Base-by-base conservation (phyloP, 2,797 vertebrate species). In the Fundulus diaphanus region DNA sequence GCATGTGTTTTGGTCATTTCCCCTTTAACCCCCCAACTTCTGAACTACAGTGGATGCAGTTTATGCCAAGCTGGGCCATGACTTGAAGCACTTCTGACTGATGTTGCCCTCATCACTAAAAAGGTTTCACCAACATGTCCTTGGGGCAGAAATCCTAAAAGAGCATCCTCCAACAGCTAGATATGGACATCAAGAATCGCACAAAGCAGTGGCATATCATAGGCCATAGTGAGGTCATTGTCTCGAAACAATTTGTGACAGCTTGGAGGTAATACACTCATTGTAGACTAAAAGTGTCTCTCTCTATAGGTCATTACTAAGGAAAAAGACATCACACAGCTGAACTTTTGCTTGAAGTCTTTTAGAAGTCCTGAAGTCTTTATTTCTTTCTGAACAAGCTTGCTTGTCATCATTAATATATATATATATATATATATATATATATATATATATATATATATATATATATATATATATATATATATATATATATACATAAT, bases 161-260 rank as follows among this genome's bases (percentile, higher is more conserved):
- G 96, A 96, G 94, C 95, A 96, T 95, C 96, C 93, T 78, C 90
- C 93, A 83, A 91, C 92, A 92, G 94, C 91, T 91, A 92, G 92
- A 96, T 93, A 91, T 77, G 95, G 94, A 94, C 94, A 96, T 95
- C 94, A 80, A 94, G 93, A 94, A 94, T 95, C 94, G 92, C 92
- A 90, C 91, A 90, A 94, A 94, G 94, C 91, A 94, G 75, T 77
- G 89, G 88, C 92, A 93, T 91, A 94, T 93, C 90, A 92, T 89
- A 94, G 95, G 94, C 90, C 95, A 96, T 88, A 90, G 92, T 91
- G 92, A 92, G 93, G 93, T 92, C 93, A 93, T 91, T 94, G 91
- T 86, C 94, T 96, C 94, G 96, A 95, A 96, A 95, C 94, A 94
- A 94, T 96, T 93, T 94, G 90, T 96, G 96, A 97, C 96, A 95